These are phyloP conservation scores for Aldrovandia affinis DNA, from an alignment of 2,797 vertebrate genomes.

Conservation along the genomic window DNA sequence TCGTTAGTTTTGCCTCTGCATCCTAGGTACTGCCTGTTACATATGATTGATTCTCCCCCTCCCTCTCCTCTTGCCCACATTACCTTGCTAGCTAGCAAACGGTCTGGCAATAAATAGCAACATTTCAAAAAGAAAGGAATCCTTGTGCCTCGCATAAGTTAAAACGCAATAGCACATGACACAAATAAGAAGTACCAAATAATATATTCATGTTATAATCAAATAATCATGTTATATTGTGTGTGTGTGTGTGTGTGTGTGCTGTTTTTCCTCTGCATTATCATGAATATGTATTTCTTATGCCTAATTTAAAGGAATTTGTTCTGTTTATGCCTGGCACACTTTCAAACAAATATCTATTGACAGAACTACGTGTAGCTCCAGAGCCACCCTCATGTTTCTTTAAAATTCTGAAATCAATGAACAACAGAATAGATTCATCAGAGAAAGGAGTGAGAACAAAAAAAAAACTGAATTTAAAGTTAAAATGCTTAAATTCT, in stretches of 20 bases:
- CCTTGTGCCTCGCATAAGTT: too few relatives aligned
- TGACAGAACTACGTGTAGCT: slow-evolving; percentile 35
- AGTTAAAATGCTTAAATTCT: slow-evolving; percentile 37
- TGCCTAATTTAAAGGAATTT: slow-evolving; percentile 20
- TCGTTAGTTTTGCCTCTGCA: too few relatives aligned
- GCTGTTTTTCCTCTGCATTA: slow-evolving; percentile 21
- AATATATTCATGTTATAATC: too few relatives aligned
- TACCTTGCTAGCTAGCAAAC: too few relatives aligned
- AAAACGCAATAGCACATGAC: too few relatives aligned
- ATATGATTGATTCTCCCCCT: too few relatives aligned
- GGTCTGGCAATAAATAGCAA: too few relatives aligned
- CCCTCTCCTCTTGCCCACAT: too few relatives aligned
- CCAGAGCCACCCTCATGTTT: slow-evolving; percentile 28
- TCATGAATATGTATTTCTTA: slow-evolving; percentile 52
- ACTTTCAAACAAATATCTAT: slow-evolving; percentile 44
- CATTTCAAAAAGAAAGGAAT: too few relatives aligned
- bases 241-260: background rate
- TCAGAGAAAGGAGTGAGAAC: slow-evolving; percentile 12
- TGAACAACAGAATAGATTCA: slow-evolving; percentile 34
- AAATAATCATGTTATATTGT: too few relatives aligned
- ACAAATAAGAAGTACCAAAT: too few relatives aligned
- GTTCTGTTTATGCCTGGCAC: slow-evolving; percentile 30
- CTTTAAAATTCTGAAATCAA: slow-evolving; percentile 45
- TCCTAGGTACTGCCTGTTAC: too few relatives aligned
- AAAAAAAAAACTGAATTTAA: slow-evolving; percentile 1